Evolutionary conservation across 2,888 invertebrate genomes (phyloP).

Genomic region (Rotaria socialis): DNA sequence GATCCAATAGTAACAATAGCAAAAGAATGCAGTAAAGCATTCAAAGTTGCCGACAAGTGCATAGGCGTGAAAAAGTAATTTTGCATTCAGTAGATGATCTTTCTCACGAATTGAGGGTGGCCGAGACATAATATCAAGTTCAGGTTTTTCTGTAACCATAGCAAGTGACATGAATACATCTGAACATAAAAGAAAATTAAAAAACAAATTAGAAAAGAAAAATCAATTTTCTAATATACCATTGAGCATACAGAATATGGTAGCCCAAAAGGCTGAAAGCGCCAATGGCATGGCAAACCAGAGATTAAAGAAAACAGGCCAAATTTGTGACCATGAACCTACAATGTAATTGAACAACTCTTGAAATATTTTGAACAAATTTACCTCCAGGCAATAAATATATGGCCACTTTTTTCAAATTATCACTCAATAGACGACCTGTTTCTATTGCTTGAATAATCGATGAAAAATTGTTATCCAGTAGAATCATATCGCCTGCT

Average conservation of each 20-base stretch:
- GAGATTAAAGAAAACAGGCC: slow-evolving; percentile 39
- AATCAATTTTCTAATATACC: too few species aligned
- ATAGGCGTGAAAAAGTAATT: slow-evolving; percentile 41
- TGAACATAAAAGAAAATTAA: too few species aligned
- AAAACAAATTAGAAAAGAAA: too few species aligned
- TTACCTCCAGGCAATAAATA: slow-evolving; percentile 40
- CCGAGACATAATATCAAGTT: slow-evolving; percentile 36
- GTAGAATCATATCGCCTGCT: background rate
- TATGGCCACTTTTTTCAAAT: slow-evolving; percentile 39
- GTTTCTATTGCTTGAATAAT: slow-evolving; percentile 34
- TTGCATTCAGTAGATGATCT: slow-evolving; percentile 37
- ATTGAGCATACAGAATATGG: too few species aligned
- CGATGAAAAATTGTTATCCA: background rate
- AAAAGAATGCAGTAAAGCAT: background rate
- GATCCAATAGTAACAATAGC: background rate
- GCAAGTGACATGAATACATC: slow-evolving; percentile 38
- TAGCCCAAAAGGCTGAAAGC: too few species aligned
- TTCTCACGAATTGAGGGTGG: slow-evolving; percentile 16
- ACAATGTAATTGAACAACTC: too few species aligned
- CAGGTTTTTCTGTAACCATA: slow-evolving; percentile 38
- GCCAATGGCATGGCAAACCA: slow-evolving; percentile 7
- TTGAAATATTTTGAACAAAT: too few species aligned
- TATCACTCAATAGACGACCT: slow-evolving; percentile 38
- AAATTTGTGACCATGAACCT: slow-evolving; percentile 23
- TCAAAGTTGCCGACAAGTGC: slow-evolving; percentile 21